A percentile compares a stretch with the other conserved stretches of the same genome.
Conservation (phyloP, 2,797 vertebrate species). For the Xerus rutilus region DNA sequence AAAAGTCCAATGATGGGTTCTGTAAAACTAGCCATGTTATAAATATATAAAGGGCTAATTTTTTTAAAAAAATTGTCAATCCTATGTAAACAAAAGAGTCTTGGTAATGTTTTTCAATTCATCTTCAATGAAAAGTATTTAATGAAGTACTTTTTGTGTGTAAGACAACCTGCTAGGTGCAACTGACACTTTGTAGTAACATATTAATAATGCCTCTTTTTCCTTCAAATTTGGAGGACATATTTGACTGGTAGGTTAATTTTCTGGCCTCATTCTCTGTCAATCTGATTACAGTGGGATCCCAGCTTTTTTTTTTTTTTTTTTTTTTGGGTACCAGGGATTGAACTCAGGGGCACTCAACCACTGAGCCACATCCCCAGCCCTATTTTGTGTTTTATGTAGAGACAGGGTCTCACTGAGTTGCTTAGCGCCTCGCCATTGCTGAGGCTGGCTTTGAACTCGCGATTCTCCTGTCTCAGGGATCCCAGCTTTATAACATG, state of each 20-base stretch:
- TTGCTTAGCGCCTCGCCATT: no score
- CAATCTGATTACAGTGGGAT: background rate
- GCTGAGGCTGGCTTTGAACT: no score
- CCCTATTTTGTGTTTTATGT: no score
- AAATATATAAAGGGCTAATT: background rate
- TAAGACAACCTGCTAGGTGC: background rate
- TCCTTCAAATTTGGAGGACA: background rate
- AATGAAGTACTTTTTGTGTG: background rate
- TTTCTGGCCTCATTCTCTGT: background rate
- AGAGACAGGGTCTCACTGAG: no score
- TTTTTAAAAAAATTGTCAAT: background rate
- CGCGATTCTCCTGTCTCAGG: no score
- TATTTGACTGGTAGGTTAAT: background rate
- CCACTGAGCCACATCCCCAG: no score
- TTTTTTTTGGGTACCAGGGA: no score
- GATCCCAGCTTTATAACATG: background rate
- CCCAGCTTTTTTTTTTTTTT: no score
- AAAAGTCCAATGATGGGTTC: background rate
- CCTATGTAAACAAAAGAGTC: background rate
- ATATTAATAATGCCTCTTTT: background rate
- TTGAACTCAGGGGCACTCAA: no score
- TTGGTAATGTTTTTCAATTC: background rate
- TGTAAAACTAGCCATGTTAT: background rate
- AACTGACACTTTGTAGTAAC: background rate
- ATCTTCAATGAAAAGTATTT: constrained; percentile 1